A percentile compares a stretch with the other conserved stretches of the same genome.
Conservation (phyloP, 2,797 vertebrate species). For the Scarus forsteni region DNA sequence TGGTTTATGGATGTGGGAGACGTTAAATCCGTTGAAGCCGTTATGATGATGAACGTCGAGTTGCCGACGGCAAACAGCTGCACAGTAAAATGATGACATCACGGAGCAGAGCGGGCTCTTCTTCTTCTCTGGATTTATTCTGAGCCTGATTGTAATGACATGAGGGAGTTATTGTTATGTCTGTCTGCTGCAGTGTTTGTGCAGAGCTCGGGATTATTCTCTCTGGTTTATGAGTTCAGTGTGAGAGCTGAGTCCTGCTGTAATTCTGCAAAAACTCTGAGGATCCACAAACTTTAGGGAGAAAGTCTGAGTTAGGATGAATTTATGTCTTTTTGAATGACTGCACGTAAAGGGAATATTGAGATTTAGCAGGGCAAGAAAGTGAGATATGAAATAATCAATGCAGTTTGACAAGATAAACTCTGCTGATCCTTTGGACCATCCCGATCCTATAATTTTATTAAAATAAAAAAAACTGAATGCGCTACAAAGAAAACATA, state of each 20-base stretch:
- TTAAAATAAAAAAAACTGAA: too few relatives aligned
- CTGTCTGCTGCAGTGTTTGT: background rate
- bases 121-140: constrained; percentile 4
- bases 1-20: constrained; percentile 46
- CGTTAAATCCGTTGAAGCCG: constrained; percentile 18
- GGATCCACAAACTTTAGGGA: background rate
- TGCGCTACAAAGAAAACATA: too few relatives aligned
- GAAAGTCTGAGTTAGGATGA: too few relatives aligned
- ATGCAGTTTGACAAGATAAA: too few relatives aligned
- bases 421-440: too few relatives aligned
- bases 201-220: background rate
- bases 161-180: constrained; percentile 8
- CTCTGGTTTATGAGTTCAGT: background rate
- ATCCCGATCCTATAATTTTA: too few relatives aligned
- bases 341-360: too few relatives aligned
- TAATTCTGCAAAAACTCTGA: background rate
- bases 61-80: constrained; percentile 53
- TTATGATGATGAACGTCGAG: constrained; percentile 33
- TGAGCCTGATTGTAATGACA: constrained; percentile 9
- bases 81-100: constrained; percentile 12
- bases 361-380: too few relatives aligned
- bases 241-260: background rate
- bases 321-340: too few relatives aligned
- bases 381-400: too few relatives aligned
- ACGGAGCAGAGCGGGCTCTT: background rate